Evolutionary conservation across 2,113 vertebrate genomes (phyloP), one percentile per base, ranked within the genome.

Genomic region (Prionailurus viverrinus): DNA sequence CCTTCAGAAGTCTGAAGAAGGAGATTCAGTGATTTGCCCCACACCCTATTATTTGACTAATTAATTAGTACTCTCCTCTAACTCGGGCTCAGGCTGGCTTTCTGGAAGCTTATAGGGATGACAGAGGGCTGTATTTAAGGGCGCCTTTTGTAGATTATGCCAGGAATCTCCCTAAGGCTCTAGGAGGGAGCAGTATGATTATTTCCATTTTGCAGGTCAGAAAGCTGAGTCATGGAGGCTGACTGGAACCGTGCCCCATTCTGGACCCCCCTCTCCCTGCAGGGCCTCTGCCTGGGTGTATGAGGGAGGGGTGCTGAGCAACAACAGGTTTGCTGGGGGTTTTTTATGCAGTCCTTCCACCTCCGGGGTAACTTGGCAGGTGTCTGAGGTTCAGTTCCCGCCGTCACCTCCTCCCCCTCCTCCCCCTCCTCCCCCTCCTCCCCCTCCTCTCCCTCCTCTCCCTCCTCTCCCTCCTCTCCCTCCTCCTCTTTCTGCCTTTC

Each of bases 21-120:
- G 45, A 78, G 65, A 78, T 79, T 74, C 29, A 3, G 16, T 41
- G 53, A 76, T 61, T 85, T 74, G 39, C 8, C 48, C 61, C 79
- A 79, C 39, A 92, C 69, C 61, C 87, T 96, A 48, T 89, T 63
- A 93, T 95, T 97, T 94, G 66, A 93, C 94, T 97, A 85, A 95
- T 96, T 97, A 94, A 94, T 91, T 95, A 74, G 78, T 86, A n/a
- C 63, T 53, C 41, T 85, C 31, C 71, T 68, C 95, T 91, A 74
- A 89, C 78, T 69, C 13, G n/a, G 66, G 29, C 92, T 82, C 65
- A 71, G 58, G 66, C 39, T 65, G 82, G 33, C 90, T 94, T 83
- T 94, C 81, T 89, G 87, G 63, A 94, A 94, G 69, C 65, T 66
- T 89, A 39, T 15, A 69, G 39, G 29, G 4, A 74, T 71, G 85